Percentiles rank a stretch among this genome's conserved stretches.
These are phyloP conservation scores for Steatornis caripensis DNA, from an alignment of 2,113 vertebrate genomes.

Conservation along the genomic window DNA sequence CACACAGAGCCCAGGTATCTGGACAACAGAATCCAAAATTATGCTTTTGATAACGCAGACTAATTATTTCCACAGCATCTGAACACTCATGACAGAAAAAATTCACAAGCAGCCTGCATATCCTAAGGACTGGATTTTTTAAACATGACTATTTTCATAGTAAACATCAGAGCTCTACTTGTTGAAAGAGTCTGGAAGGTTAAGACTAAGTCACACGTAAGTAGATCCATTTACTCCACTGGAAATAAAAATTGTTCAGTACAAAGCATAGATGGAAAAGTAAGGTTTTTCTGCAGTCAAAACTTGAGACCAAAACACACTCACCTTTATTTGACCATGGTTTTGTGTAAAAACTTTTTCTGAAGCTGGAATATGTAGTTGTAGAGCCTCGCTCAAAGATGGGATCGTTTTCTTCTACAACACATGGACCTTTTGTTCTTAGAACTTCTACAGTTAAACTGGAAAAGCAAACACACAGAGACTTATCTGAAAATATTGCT, in stretches of 20 bases:
- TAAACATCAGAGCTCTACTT: neutral
- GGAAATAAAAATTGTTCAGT: neutral
- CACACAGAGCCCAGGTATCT: neutral
- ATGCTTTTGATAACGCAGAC: neutral
- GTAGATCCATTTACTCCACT: neutral
- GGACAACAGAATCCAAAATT: neutral
- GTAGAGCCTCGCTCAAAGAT: slow-evolving; percentile 97
- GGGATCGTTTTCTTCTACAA: slow-evolving; percentile 88
- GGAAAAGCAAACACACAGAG: slow-evolving; percentile 17
- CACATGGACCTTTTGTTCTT: slow-evolving; percentile 87
- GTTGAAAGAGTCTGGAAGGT: neutral
- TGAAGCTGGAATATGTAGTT: slow-evolving; percentile 96
- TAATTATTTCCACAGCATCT: neutral
- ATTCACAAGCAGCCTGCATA: neutral
- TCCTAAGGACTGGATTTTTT: neutral
- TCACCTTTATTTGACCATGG: slow-evolving; percentile 94
- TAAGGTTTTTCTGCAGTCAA: neutral
- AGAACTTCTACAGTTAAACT: slow-evolving; percentile 95
- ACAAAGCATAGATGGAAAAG: neutral
- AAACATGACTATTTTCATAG: neutral
- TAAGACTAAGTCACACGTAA: neutral
- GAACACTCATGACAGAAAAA: neutral
- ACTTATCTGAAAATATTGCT: neutral
- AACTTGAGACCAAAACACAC: neutral
- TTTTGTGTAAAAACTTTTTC: slow-evolving; percentile 86